Conservation (phyloP, 2,797 vertebrate species). For the Cottoperca gobio region DNA sequence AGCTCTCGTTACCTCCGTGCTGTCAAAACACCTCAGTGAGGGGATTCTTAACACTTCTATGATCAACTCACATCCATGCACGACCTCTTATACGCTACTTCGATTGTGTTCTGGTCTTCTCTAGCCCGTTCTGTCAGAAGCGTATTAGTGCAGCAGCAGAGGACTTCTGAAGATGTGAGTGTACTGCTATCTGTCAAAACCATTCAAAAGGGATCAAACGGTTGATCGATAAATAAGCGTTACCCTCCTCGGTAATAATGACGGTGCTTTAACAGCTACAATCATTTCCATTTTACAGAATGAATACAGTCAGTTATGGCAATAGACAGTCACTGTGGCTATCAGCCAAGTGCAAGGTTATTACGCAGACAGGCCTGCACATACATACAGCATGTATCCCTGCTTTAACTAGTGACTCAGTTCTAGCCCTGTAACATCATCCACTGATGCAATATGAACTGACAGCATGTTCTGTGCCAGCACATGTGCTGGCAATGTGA, state of each 20-base stretch:
- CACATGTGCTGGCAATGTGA: slow-evolving; percentile 39
- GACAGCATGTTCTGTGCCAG: slow-evolving; percentile 61
- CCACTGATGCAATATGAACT: slow-evolving; percentile 54
- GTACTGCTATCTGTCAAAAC: slow-evolving; percentile 18
- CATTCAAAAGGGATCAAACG: slow-evolving; percentile 15
- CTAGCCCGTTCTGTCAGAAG: background rate
- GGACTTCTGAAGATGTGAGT: background rate
- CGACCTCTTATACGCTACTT: background rate
- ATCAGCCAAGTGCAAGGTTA: slow-evolving; percentile 26
- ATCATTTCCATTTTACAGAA: slow-evolving; percentile 26
- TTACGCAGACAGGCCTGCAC: slow-evolving; percentile 27
- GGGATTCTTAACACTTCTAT: background rate
- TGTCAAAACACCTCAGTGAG: background rate
- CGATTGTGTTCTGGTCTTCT: background rate
- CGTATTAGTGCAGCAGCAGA: slow-evolving; percentile 3
- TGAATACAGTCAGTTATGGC: slow-evolving; percentile 10
- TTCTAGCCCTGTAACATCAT: slow-evolving; percentile 34
- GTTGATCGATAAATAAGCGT: slow-evolving; percentile 28
- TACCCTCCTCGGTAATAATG: background rate
- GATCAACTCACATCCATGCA: background rate
- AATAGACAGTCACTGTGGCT: background rate
- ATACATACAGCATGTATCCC: slow-evolving; percentile 30
- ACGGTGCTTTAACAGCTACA: background rate
- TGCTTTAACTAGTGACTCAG: slow-evolving; percentile 52
- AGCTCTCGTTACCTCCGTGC: slow-evolving; percentile 8